A percentile compares a stretch with the other conserved stretches of the same genome.
Evolutionary conservation across 2,797 vertebrate genomes (phyloP).

Genomic region (Oreochromis mossambicus): DNA sequence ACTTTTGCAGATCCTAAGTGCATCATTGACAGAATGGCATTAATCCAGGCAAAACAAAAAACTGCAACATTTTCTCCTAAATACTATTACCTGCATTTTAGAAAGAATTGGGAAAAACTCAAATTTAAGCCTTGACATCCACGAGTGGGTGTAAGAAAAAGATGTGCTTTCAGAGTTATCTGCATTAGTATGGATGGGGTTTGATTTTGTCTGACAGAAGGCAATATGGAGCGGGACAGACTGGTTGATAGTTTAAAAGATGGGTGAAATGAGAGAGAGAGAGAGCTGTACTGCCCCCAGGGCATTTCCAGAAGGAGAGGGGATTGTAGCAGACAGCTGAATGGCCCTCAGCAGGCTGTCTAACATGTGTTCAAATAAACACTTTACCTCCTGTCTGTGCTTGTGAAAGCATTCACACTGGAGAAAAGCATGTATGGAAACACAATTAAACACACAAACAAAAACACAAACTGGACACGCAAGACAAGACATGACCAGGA

Average conservation of each 20-base stretch:
- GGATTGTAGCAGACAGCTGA: conserved; percentile 43
- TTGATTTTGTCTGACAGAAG: conserved; percentile 7
- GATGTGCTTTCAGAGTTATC: not conserved
- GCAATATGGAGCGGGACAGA: conserved; percentile 1
- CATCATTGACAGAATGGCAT: not conserved
- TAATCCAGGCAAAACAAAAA: no score
- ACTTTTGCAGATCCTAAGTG: not conserved
- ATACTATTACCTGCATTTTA: not conserved
- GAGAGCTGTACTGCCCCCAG: conserved; percentile 8
- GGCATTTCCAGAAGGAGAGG: conserved; percentile 41
- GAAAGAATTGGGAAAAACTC: not conserved
- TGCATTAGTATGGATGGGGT: not conserved
- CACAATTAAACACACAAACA: conserved; percentile 3
- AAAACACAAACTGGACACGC: not conserved
- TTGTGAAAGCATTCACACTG: conserved; percentile 31
- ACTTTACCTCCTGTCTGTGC: conserved; percentile 57
- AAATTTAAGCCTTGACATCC: not conserved
- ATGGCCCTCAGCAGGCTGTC: conserved; percentile 48
- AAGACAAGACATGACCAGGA: not conserved
- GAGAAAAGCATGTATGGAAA: conserved; percentile 8
- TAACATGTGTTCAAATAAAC: conserved; percentile 63
- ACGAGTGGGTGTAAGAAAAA: not conserved
- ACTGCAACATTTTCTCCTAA: not conserved
- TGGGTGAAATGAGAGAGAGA: not conserved
- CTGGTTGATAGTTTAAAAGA: conserved; percentile 12